Percentiles rank a stretch among this genome's conserved stretches.
Evolutionary conservation across 1,140 invertebrate genomes (phyloP).

Genomic region (Lysiphlebus fabarum): DNA sequence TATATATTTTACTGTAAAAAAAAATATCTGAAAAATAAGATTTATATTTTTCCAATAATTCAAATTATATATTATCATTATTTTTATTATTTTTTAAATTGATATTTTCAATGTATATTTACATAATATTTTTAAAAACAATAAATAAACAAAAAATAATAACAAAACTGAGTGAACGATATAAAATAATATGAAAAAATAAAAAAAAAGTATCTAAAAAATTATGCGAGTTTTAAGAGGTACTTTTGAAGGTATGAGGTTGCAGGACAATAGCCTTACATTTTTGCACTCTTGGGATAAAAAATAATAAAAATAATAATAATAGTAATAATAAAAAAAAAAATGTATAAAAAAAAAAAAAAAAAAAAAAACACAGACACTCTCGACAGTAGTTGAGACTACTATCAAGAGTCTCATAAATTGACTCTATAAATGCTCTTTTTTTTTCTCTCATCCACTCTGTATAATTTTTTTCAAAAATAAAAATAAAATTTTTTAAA

Average conservation of each 20-base stretch:
- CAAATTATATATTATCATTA: too few relatives aligned
- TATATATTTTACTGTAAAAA: slow-evolving; percentile 59
- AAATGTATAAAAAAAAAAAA: too few relatives aligned
- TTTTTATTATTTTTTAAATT: too few relatives aligned
- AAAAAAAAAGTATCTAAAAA: slow-evolving; percentile 9
- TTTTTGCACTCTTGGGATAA: slow-evolving; percentile 7
- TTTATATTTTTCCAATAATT: background rate
- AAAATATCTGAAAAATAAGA: slow-evolving; percentile 31
- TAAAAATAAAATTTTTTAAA: background rate
- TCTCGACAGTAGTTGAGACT: background rate
- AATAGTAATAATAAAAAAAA: too few relatives aligned
- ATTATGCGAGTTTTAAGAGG: slow-evolving; percentile 16
- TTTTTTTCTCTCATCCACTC: too few relatives aligned
- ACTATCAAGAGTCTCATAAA: slow-evolving; percentile 20
- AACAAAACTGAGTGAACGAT: background rate
- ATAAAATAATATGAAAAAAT: background rate
- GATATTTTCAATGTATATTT: background rate
- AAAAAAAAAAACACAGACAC: too few relatives aligned
- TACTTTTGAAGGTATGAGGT: slow-evolving; percentile 17
- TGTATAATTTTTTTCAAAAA: background rate
- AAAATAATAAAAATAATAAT: too few relatives aligned
- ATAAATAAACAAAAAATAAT: background rate
- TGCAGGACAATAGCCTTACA: slow-evolving; percentile 16
- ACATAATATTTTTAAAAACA: background rate
- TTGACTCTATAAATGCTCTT: slow-evolving; percentile 13